A percentile compares a stretch with the other conserved stretches of the same genome.
phyloP scores from a whole-genome alignment of 64 coral and sea anemone species.

The Dendronephthya gigantea region DNA sequence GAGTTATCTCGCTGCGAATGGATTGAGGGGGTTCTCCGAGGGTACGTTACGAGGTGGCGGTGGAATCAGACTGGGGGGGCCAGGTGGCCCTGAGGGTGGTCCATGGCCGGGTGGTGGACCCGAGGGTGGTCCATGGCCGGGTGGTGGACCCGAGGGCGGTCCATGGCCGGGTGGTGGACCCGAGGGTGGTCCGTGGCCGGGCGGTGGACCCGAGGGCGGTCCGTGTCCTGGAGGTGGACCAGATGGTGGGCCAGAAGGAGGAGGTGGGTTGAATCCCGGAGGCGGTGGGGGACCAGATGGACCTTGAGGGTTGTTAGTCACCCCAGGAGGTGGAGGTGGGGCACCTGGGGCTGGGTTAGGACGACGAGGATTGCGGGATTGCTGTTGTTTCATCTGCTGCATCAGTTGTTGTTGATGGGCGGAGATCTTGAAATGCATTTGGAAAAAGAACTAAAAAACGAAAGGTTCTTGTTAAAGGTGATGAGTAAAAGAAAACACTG shows the following conservation, averaged over 20 bases:
- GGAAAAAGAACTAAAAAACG: not conserved
- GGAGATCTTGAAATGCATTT: constrained; percentile 15
- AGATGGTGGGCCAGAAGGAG: not conserved
- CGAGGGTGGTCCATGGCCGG: not conserved
- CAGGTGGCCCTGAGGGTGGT: not conserved
- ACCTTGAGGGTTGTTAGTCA: not conserved
- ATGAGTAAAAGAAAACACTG: no score
- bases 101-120: not conserved
- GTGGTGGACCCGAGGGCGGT: not conserved
- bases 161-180: not conserved
- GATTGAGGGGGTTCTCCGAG: not conserved
- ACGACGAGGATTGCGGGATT: not conserved
- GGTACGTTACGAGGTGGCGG: not conserved
- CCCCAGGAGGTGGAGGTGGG: not conserved
- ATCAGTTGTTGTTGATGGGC: not conserved
- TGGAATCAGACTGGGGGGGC: constrained; percentile 7
- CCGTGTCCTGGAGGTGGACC: not conserved
- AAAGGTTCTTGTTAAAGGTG: not conserved
- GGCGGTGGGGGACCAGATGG: not conserved
- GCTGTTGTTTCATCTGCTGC: constrained; percentile 3
- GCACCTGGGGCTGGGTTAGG: not conserved
- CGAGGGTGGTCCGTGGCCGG: not conserved
- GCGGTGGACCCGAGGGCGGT: no score
- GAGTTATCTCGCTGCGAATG: not conserved
- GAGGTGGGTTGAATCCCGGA: not conserved